phyloP scores from a whole-genome alignment of 2,888 invertebrate species.

The Lithophane socia region DNA sequence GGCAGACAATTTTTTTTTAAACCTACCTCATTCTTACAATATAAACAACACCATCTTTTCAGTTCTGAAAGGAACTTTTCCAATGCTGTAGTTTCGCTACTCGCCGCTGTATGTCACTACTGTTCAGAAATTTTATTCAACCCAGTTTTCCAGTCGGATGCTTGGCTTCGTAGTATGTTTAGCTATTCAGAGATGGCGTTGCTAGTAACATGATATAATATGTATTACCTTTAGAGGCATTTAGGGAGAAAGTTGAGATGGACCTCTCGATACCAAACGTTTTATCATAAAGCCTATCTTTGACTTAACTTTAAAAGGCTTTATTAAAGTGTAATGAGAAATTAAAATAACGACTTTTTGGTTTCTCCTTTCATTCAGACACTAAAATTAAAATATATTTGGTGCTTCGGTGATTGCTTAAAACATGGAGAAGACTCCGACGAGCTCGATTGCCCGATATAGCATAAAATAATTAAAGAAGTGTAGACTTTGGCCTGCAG shows the following conservation, averaged over 20 bases:
- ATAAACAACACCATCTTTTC: slow-evolving; percentile 46
- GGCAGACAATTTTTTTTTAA: too few relatives aligned
- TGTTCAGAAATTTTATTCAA: slow-evolving; percentile 27
- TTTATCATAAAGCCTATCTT: too few relatives aligned
- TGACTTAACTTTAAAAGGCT: background rate
- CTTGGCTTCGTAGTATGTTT: background rate
- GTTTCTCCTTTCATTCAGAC: background rate
- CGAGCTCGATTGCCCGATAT: background rate
- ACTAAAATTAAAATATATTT: background rate
- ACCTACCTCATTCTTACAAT: accelerated
- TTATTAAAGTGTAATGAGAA: background rate
- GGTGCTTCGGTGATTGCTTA: too few relatives aligned
- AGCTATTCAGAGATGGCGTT: slow-evolving; percentile 44
- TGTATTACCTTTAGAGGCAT: too few relatives aligned
- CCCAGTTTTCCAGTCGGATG: slow-evolving; percentile 4
- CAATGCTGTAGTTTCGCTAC: slow-evolving; percentile 59
- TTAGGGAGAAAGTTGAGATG: background rate
- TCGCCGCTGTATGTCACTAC: slow-evolving; percentile 55
- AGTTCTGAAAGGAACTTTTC: slow-evolving; percentile 3
- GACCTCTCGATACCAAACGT: too few relatives aligned
- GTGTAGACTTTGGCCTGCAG: background rate
- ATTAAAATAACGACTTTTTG: background rate
- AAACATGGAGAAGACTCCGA: background rate
- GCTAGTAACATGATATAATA: background rate
- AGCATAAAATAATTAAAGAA: background rate